Base-by-base conservation (phyloP, 2,888 invertebrate genomes). In the Unio pictorum region DNA sequence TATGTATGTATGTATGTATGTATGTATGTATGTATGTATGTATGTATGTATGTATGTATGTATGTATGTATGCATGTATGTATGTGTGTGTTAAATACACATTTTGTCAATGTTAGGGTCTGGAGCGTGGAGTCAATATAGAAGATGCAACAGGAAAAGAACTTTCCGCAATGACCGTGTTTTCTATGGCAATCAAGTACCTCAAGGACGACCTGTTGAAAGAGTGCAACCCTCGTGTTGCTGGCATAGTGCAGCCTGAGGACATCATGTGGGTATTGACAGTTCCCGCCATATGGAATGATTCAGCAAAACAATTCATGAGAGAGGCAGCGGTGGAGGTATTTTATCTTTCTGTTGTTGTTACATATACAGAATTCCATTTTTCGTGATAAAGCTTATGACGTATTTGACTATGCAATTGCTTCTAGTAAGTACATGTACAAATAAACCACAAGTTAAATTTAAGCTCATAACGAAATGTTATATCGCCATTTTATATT, bases 281-380 rank as follows among this genome's bases (percentile, higher is more conserved):
- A 18, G 64, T 72, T 7, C 72, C 72, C 8, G 72, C 73, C 7
- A 73, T 73, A 59, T 73, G 73, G 73, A 69, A 69, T 28, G 73
- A 73, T 54, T 61, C 69, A 3, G 73, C 69, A 20, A 73, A 73
- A 59, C 73, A 73, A 61, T 73, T 73, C 65, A 73, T 73, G 73
- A 28, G 73, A 34, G 67, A 69, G 57, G 73, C 73, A 7, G 73
- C 73, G 6, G 55, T 60, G 4, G 55, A 65, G 65, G 73, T 67
- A 64, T 23, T 58, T 58, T 58, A 15, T 23, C 1, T 23, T 23
- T 58, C 20, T 26, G n/a, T 58, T 58, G 8, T 3, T 4, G n/a
- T 3, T 7, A 26, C 18, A 11, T 11, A 45, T 45, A 3, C 3
- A 15, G 11, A 45, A 45, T 3, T 45, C 3, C 11, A 3, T 45